Conservation (phyloP, 2,797 vertebrate species). For the Clarias pachynema region DNA sequence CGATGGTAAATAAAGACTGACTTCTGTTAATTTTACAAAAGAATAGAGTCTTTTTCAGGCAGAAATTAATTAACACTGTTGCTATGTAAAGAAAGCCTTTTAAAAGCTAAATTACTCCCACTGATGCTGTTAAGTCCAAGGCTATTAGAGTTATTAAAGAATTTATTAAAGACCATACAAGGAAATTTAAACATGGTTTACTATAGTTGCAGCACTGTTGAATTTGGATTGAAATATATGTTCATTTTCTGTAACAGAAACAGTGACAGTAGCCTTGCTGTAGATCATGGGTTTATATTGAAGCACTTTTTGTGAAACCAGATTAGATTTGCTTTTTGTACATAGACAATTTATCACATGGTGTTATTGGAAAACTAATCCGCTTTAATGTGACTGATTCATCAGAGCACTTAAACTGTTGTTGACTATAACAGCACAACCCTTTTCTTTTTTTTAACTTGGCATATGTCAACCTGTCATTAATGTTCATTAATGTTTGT, state of each 20-base stretch:
- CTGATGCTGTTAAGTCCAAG: not conserved
- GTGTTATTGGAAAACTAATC: not conserved
- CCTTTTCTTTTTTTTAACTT: too few species aligned
- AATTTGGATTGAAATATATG: not conserved
- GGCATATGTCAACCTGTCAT: not conserved
- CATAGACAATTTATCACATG: not conserved
- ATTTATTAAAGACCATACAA: not conserved
- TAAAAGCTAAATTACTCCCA: not conserved
- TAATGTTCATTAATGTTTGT: too few species aligned
- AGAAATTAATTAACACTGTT: not conserved
- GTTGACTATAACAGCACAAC: not conserved
- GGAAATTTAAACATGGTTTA: not conserved
- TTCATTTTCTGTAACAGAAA: not conserved
- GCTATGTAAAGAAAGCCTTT: not conserved
- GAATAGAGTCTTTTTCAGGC: not conserved
- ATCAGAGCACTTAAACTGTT: not conserved
- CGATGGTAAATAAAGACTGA: conserved; percentile 76
- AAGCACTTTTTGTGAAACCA: not conserved
- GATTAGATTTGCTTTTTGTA: not conserved
- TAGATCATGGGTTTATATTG: not conserved
- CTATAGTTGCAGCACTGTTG: not conserved
- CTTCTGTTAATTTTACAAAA: not conserved
- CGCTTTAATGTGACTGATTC: not conserved
- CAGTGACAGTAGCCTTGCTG: not conserved
- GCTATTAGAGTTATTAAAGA: not conserved